These are phyloP conservation scores for Nothobranchius kuhntae DNA, from an alignment of 2,113 vertebrate species.

Conservation along the genomic window DNA sequence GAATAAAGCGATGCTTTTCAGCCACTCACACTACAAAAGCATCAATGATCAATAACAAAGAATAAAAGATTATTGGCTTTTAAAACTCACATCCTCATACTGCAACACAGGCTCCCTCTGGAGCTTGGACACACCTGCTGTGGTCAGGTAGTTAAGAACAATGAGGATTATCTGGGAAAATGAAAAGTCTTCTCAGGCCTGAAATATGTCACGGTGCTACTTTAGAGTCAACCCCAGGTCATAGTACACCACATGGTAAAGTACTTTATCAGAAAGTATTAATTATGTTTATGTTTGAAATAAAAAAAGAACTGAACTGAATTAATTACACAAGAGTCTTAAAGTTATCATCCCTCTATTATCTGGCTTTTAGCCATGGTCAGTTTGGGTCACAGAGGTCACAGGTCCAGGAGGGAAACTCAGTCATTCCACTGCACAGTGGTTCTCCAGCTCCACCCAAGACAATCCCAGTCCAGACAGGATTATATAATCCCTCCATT, in stretches of 20 bases:
- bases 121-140: neutral
- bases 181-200: slow-evolving; percentile 4
- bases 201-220: neutral
- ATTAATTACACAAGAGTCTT: neutral
- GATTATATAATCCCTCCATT: no score
- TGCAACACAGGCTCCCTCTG: neutral
- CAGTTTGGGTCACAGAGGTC: no score
- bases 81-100: slow-evolving; percentile 9
- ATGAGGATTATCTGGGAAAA: slow-evolving; percentile 7
- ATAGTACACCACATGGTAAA: neutral
- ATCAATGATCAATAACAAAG: slow-evolving; percentile 30
- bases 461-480: no score
- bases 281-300: no score
- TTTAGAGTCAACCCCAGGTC: neutral
- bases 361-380: no score
- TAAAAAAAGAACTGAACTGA: no score
- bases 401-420: no score
- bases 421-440: no score
- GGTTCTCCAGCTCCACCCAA: no score
- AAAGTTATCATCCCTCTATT: neutral
- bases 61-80: slow-evolving; percentile 31
- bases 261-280: neutral
- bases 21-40: slow-evolving; percentile 12
- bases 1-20: slow-evolving; percentile 33
- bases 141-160: neutral